A percentile compares a stretch with the other conserved stretches of the same genome.
These are phyloP conservation scores for Eubasilissa splendida DNA, from an alignment of 2,888 invertebrate species.

Conservation along the genomic window DNA sequence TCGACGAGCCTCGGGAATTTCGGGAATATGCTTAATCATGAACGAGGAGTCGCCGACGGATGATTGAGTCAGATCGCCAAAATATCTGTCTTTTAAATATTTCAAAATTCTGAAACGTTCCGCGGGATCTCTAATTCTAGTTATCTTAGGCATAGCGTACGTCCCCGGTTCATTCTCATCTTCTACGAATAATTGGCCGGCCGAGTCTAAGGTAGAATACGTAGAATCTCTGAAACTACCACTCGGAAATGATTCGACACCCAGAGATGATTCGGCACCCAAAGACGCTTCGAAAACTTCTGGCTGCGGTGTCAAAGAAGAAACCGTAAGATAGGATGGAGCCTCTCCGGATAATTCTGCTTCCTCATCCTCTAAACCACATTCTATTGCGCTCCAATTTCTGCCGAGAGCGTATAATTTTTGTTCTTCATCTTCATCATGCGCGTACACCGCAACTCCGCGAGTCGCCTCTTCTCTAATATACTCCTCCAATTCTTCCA, in stretches of 20 bases:
- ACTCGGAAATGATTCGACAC: not conserved
- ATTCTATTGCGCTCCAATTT: not conserved
- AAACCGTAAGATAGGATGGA: not conserved
- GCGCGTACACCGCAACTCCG: not conserved
- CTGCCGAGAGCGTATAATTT: not conserved
- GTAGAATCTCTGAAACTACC: not conserved
- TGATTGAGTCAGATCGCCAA: conserved; percentile 1
- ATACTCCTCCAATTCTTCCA: conserved; percentile 11
- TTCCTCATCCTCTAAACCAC: not conserved
- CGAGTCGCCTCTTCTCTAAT: not conserved
- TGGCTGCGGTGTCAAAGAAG: not conserved
- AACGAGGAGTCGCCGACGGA: not conserved
- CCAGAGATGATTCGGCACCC: not conserved
- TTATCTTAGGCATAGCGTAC: conserved; percentile 16
- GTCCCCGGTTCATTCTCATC: not conserved
- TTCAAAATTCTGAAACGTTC: conserved; percentile 16
- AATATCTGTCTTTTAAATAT: conserved; percentile 26
- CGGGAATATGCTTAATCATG: not conserved
- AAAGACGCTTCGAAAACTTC: not conserved
- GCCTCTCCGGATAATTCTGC: conserved; percentile 1
- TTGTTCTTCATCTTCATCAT: not conserved
- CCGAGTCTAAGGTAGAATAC: not conserved
- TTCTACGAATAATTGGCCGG: not conserved
- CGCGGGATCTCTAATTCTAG: conserved; percentile 25
- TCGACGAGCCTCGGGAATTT: not conserved